Base-by-base conservation (phyloP, 2,113 vertebrate genomes). In the Caretta caretta region DNA sequence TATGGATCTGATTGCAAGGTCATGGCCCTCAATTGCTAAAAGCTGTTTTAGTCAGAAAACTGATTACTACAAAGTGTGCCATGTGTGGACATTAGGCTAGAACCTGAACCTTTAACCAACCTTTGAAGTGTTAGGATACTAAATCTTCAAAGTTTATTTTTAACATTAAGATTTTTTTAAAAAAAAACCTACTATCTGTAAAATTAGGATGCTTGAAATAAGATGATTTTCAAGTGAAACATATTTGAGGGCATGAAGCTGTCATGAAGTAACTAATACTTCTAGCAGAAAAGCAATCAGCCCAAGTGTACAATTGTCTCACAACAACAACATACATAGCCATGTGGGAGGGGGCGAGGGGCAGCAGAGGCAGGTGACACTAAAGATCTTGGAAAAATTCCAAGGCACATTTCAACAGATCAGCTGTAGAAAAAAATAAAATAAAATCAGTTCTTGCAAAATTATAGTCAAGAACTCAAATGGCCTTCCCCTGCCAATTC, bases 401-500 rank as follows among this genome's bases (percentile, higher is more conserved):
- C 29, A 8, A 8, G 24, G 69, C 11, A 79, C 10, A 16, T 87
- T 91, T 83, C 80, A 92, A 49, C 48, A 27, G 2, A 80, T 8
- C 50, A 80, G n/a, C 50, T 56, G 19, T 53, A 27, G 14, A 85
- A 90, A 54, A 2, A 4, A 31, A 2, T 2, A 57, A 57, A 62
- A 1, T 35, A 12, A 0, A 5, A 79, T 17, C 20, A 57, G 48
- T 19, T n/a, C 25, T 46, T 79, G 17, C 20, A 46, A 1, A 7
- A 22, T 38, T 38, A 42, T 5, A 11, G 3, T 57, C 65, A 84
- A 82, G 19, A 76, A 12, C 20, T 4, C 65, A 93, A 84, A 62
- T 35, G 69, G 90, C 62, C 76, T 27, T 91, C 80, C 57, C 19
- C 5, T 38, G 62, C 11, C 94, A 91, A 91, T 42, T 57, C 84